These are phyloP conservation scores for Papilio polyxenes DNA, from an alignment of 1,140 invertebrate genomes.

Conservation along the genomic window DNA sequence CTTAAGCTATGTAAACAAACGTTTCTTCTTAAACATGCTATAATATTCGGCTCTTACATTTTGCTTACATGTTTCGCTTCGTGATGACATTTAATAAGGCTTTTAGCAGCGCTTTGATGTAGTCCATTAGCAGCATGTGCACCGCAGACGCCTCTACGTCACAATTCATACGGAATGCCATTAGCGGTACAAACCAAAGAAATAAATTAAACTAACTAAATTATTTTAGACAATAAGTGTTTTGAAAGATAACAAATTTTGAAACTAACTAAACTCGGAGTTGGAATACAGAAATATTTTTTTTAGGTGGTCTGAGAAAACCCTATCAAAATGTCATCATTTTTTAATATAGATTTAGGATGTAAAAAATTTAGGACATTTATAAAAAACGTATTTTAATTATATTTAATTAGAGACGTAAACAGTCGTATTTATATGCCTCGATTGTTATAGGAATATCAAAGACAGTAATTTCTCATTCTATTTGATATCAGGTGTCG, in stretches of 20 bases:
- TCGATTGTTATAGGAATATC: background rate
- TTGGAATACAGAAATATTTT: too few species aligned
- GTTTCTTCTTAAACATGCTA: background rate
- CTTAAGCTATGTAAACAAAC: background rate
- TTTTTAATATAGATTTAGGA: too few species aligned
- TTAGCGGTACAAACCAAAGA: background rate
- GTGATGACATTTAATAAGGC: slow-evolving; percentile 28
- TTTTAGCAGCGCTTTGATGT: slow-evolving; percentile 33
- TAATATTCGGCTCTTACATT: background rate
- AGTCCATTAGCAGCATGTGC: slow-evolving; percentile 16
- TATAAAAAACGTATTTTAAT: too few species aligned
- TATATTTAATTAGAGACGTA: background rate
- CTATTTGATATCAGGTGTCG: background rate
- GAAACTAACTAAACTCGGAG: too few species aligned
- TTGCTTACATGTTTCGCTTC: slow-evolving; percentile 26
- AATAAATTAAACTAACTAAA: background rate
- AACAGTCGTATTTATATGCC: background rate
- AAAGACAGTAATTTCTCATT: slow-evolving; percentile 14
- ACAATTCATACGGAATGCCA: background rate
- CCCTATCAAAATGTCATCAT: too few species aligned
- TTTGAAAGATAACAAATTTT: too few species aligned
- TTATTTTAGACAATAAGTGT: background rate
- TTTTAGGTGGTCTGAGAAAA: too few species aligned
- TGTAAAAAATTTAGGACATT: too few species aligned
- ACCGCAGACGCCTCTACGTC: background rate